Evolutionary conservation across 2,113 vertebrate species (phyloP).

Genomic region (Agapornis roseicollis): DNA sequence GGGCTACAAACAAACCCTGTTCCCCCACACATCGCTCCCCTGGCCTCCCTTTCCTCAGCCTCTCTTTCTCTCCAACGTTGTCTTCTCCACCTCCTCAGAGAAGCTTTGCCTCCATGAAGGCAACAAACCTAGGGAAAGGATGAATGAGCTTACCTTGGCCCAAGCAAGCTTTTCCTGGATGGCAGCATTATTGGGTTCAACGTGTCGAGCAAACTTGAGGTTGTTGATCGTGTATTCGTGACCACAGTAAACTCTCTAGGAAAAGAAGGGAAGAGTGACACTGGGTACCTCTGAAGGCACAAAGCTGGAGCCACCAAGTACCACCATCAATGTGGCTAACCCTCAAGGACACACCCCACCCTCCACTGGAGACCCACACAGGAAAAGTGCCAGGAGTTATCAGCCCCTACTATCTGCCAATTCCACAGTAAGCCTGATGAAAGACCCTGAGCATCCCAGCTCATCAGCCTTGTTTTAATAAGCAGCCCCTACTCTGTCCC

Average conservation of each 20-base stretch:
- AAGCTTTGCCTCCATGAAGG: neutral
- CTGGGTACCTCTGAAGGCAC: neutral
- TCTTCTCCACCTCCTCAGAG: neutral
- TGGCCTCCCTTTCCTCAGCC: neutral
- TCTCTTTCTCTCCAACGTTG: fast-evolving
- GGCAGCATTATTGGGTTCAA: slow-evolving; percentile 86
- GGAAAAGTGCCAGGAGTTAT: neutral
- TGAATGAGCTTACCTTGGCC: slow-evolving; percentile 84
- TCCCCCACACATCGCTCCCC: neutral
- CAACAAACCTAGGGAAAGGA: neutral
- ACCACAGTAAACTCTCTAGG: slow-evolving; percentile 92
- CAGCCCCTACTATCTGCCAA: neutral
- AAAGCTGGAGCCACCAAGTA: neutral
- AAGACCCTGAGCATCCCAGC: neutral
- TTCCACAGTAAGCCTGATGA: neutral
- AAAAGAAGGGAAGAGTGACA: neutral
- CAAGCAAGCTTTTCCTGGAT: slow-evolving; percentile 88
- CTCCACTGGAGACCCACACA: too few species aligned
- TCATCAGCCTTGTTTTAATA: neutral
- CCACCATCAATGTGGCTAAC: neutral
- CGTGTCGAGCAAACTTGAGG: slow-evolving; percentile 92
- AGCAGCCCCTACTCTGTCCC: neutral
- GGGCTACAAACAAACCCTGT: neutral
- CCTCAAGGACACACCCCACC: neutral
- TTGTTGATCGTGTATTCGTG: slow-evolving; percentile 98